Conservation (phyloP, 2,888 invertebrate species). For the Drosophila fulvimacula region DNA sequence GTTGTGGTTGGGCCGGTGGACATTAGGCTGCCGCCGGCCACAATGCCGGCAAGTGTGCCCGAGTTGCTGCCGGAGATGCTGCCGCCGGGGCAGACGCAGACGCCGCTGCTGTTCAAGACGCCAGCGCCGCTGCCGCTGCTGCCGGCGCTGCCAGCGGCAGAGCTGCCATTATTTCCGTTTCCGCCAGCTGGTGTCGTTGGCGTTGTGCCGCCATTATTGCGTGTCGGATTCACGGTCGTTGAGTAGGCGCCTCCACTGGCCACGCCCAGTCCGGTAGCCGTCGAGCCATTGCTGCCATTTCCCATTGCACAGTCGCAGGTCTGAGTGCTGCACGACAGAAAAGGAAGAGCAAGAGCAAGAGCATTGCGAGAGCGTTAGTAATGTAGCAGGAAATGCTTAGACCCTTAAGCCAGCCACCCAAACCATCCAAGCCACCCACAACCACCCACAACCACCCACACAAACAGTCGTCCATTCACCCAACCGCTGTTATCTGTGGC, state of each 20-base stretch:
- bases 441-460: conserved; percentile 4
- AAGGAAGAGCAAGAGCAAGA: not conserved
- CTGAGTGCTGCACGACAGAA: conserved; percentile 79
- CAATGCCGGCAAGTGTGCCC: conserved; percentile 78
- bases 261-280: conserved; percentile 52
- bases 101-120: conserved; percentile 40
- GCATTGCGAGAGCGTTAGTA: conserved; percentile 39
- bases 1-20: conserved; percentile 84
- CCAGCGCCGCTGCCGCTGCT: conserved; percentile 20
- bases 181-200: conserved; percentile 81
- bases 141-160: conserved; percentile 50
- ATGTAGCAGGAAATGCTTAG: conserved; percentile 50
- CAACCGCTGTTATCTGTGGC: conserved; percentile 51
- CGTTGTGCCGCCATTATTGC: conserved; percentile 81
- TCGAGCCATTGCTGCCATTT: conserved; percentile 80
- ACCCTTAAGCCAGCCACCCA: conserved; percentile 37
- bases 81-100: conserved; percentile 57
- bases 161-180: conserved; percentile 71
- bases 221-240: conserved; percentile 83
- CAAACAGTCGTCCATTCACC: conserved; percentile 2
- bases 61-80: conserved; percentile 50
- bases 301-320: conserved; percentile 84
- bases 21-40: conserved; percentile 82
- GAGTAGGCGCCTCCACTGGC: conserved; percentile 76
- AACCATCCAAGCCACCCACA: conserved; percentile 5